Percentiles rank a stretch among this genome's conserved stretches.
Evolutionary conservation across 2,888 invertebrate species (phyloP).

Genomic region (Microctonus hyperodae): DNA sequence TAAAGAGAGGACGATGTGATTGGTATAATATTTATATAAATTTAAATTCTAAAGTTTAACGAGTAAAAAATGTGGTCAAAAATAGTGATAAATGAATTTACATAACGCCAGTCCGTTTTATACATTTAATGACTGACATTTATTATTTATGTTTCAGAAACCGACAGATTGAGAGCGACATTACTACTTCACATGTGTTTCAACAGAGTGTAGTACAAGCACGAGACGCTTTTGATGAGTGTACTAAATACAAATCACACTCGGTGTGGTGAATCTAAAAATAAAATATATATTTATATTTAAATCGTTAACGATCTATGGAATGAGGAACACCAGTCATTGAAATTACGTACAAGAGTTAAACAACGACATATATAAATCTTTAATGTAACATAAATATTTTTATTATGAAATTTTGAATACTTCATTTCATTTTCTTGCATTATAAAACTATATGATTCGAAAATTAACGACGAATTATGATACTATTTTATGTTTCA

Average conservation of each 20-base stretch:
- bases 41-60: background rate
- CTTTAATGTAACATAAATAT: background rate
- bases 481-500: background rate
- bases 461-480: background rate
- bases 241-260: constrained; percentile 15
- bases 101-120: background rate
- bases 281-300: no score
- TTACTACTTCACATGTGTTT: constrained; percentile 21
- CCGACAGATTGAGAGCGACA: constrained; percentile 23
- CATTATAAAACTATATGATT: background rate
- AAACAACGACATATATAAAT: background rate
- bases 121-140: background rate
- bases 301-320: constrained; percentile 7
- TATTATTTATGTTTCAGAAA: constrained; percentile 21
- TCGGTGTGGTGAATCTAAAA: constrained; percentile 12
- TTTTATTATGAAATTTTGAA: background rate
- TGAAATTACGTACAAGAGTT: background rate
- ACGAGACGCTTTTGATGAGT: constrained; percentile 6
- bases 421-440: background rate
- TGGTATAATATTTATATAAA: no score
- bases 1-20: no score
- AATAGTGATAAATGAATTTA: background rate
- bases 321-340: constrained; percentile 26
- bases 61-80: background rate
- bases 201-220: constrained; percentile 14